phyloP scores from a whole-genome alignment of 2,797 vertebrate species.

The Lagodon rhomboides region DNA sequence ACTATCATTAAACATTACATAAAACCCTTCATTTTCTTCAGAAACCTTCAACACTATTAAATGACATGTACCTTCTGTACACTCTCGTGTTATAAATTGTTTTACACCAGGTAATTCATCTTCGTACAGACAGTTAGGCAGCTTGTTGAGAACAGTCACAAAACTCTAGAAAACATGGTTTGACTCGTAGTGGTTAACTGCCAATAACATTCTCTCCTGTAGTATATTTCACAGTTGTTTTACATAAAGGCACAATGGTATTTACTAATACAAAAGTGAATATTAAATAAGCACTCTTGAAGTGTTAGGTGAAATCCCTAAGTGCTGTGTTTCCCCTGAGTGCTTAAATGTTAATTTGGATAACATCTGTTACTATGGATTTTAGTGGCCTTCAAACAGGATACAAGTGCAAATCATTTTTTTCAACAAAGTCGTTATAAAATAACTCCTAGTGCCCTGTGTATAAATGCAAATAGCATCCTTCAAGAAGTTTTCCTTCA shows the following conservation, averaged over 20 bases:
- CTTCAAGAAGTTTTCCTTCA: constrained; percentile 56
- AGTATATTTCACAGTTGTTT: constrained; percentile 53
- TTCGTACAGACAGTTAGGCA: constrained; percentile 22
- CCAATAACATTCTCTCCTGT: constrained; percentile 22
- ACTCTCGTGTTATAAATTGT: constrained; percentile 5
- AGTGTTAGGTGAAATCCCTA: constrained; percentile 15
- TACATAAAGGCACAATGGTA: constrained; percentile 52
- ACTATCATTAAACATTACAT: constrained; percentile 41
- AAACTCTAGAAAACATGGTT: constrained; percentile 1
- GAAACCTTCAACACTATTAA: constrained; percentile 38
- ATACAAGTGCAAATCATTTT: constrained; percentile 36
- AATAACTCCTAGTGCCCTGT: background rate
- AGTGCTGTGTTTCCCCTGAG: constrained; percentile 56
- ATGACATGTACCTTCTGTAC: constrained; percentile 16
- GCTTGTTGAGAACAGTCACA: constrained; percentile 17
- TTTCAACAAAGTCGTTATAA: constrained; percentile 15
- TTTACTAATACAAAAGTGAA: constrained; percentile 7
- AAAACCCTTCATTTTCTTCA: constrained; percentile 37
- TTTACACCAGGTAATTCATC: constrained; percentile 6
- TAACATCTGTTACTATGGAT: constrained; percentile 21
- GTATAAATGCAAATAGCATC: constrained; percentile 28
- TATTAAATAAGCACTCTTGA: constrained; percentile 24
- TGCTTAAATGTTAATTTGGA: constrained; percentile 23
- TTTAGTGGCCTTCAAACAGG: constrained; percentile 36
- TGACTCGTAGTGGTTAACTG: constrained; percentile 51